Evolutionary conservation across 2,797 vertebrate species (phyloP).

Genomic region (Sebastes hubbsi): DNA sequence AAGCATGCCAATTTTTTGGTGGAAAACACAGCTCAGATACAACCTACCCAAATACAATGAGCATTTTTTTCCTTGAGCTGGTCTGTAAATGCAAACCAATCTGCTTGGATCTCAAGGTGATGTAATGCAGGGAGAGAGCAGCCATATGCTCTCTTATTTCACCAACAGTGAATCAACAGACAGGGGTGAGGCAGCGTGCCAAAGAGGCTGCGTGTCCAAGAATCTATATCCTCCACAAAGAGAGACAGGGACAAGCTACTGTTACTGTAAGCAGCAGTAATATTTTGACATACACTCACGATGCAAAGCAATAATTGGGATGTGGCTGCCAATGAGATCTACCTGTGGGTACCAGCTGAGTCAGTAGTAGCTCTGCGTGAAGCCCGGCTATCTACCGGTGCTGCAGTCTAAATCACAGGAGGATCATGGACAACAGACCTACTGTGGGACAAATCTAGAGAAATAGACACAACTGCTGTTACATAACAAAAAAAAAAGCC

Average conservation of each 20-base stretch:
- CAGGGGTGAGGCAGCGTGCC: slow-evolving; percentile 61
- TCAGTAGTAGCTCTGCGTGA: slow-evolving; percentile 26
- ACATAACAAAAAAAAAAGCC: slow-evolving; percentile 41
- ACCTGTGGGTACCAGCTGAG: slow-evolving; percentile 43
- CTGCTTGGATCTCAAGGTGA: slow-evolving; percentile 69
- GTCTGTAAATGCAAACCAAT: slow-evolving; percentile 47
- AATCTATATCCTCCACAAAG: slow-evolving; percentile 58
- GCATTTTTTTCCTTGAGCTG: not conserved
- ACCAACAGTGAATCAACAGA: slow-evolving; percentile 77
- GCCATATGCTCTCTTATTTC: slow-evolving; percentile 79
- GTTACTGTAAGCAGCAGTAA: slow-evolving; percentile 42
- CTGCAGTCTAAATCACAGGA: slow-evolving; percentile 6
- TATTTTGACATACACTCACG: slow-evolving; percentile 54
- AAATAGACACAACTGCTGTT: slow-evolving; percentile 29
- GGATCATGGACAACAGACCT: not conserved
- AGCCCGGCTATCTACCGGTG: not conserved
- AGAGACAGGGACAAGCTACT: slow-evolving; percentile 19
- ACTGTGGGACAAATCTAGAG: slow-evolving; percentile 14
- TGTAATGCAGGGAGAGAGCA: slow-evolving; percentile 75
- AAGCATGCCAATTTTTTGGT: not conserved
- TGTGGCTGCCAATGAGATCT: not conserved
- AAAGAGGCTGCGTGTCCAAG: slow-evolving; percentile 57
- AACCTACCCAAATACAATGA: slow-evolving; percentile 5
- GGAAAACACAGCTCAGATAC: not conserved
- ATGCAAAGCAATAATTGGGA: slow-evolving; percentile 32